A percentile compares a stretch with the other conserved stretches of the same genome.
Evolutionary conservation across 1,140 invertebrate species (phyloP).

Genomic region (Sarcophaga peregrina): DNA sequence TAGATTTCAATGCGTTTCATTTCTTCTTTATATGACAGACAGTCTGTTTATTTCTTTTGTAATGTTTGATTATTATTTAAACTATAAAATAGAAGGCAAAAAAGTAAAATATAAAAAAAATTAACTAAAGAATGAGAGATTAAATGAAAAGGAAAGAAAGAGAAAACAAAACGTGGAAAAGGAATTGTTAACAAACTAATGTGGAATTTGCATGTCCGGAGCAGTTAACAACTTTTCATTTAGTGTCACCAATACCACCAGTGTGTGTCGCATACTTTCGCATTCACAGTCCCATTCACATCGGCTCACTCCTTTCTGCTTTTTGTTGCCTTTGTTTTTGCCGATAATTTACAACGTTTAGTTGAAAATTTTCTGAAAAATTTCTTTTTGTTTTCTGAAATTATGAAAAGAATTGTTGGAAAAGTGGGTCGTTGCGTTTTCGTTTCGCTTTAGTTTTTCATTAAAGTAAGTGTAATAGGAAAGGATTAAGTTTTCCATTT

Average conservation of each 20-base stretch:
- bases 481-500: not conserved
- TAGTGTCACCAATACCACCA: constrained; percentile 21
- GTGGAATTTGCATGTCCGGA: constrained; percentile 42
- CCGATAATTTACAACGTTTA: not conserved
- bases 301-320: too few species aligned
- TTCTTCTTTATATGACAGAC: not conserved
- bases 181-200: constrained; percentile 32
- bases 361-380: not conserved
- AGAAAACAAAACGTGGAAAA: too few species aligned
- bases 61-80: constrained; percentile 20
- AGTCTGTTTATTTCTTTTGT: constrained; percentile 22
- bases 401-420: too few species aligned
- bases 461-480: not conserved
- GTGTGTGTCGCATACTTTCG: not conserved
- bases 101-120: not conserved
- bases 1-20: constrained; percentile 7
- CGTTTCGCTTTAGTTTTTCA: not conserved
- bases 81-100: not conserved
- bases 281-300: not conserved
- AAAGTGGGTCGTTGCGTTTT: too few species aligned
- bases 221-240: constrained; percentile 41
- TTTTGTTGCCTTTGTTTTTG: not conserved
- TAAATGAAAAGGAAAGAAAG: too few species aligned
- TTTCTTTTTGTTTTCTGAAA: too few species aligned
- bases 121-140: too few species aligned